Evolutionary conservation across 2,797 vertebrate genomes (phyloP).

Genomic region (Morelia viridis): DNA sequence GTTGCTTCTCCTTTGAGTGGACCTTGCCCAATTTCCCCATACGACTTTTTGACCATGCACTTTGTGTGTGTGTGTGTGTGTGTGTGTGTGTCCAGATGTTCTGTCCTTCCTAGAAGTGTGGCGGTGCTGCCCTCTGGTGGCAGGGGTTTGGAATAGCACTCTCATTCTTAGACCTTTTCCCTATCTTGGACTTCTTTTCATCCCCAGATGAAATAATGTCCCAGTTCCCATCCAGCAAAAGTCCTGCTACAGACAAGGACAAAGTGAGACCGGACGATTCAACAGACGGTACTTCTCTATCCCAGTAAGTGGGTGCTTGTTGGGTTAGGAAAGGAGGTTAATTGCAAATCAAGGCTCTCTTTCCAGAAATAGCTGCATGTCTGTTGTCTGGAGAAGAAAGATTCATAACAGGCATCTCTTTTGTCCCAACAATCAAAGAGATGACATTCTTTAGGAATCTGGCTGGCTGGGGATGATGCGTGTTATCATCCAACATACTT

Average conservation of each 20-base stretch:
- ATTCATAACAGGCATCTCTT: not conserved
- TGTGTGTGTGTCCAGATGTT: not conserved
- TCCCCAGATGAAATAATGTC: conserved; percentile 90
- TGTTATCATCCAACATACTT: no score
- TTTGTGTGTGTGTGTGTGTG: not conserved
- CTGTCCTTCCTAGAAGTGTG: not conserved
- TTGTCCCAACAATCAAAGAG: no score
- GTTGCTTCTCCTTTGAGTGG: not conserved
- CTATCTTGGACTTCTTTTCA: not conserved
- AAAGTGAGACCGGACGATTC: conserved; percentile 48
- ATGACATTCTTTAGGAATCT: no score
- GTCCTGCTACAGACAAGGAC: conserved; percentile 35
- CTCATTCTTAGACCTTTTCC: no score
- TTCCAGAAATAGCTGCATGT: not conserved
- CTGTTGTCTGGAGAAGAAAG: not conserved
- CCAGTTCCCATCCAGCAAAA: conserved; percentile 82
- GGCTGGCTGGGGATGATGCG: no score
- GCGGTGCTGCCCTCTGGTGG: not conserved
- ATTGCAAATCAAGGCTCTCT: not conserved
- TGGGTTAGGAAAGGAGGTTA: conserved; percentile 14
- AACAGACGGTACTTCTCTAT: conserved; percentile 41
- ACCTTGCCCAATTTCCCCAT: no score
- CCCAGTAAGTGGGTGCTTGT: conserved; percentile 1
- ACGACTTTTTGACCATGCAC: not conserved
- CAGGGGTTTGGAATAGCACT: not conserved